phyloP scores from a whole-genome alignment of 2,888 invertebrate species.

The Congeria kusceri region DNA sequence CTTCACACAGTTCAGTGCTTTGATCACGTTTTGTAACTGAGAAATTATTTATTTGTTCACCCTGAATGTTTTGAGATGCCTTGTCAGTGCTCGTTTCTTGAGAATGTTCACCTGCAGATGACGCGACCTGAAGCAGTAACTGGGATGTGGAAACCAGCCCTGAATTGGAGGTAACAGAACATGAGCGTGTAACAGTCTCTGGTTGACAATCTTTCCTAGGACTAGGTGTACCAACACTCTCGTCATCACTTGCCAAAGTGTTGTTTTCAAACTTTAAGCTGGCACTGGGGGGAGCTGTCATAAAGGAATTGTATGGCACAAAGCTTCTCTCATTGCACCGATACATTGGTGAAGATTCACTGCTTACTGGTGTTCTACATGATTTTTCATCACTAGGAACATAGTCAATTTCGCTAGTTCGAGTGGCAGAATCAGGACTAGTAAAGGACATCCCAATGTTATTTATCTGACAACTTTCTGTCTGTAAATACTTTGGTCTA shows the following conservation, averaged over 20 bases:
- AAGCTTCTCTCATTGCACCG: background rate
- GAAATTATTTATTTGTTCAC: too few relatives aligned
- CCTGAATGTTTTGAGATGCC: too few relatives aligned
- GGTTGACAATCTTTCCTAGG: background rate
- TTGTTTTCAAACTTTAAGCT: slow-evolving; percentile 43
- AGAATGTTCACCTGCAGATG: background rate
- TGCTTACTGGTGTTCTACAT: background rate
- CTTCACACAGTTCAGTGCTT: background rate
- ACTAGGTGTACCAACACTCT: background rate
- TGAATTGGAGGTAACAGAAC: background rate
- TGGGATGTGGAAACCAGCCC: background rate
- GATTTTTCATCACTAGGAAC: slow-evolving; percentile 9
- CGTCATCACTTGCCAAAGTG: slow-evolving; percentile 19
- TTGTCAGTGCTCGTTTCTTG: background rate
- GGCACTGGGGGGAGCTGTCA: background rate
- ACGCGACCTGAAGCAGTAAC: background rate
- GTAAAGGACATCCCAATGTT: slow-evolving; percentile 38
- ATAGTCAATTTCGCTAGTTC: slow-evolving; percentile 37
- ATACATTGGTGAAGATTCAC: background rate
- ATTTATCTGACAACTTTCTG: slow-evolving; percentile 12
- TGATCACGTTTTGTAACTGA: background rate
- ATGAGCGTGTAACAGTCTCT: background rate
- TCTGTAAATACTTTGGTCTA: background rate
- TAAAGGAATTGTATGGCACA: background rate
- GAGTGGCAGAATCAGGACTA: slow-evolving; percentile 24